Evolutionary conservation across 2,888 invertebrate species (phyloP).

Genomic region (Lasioglossum lativentre): DNA sequence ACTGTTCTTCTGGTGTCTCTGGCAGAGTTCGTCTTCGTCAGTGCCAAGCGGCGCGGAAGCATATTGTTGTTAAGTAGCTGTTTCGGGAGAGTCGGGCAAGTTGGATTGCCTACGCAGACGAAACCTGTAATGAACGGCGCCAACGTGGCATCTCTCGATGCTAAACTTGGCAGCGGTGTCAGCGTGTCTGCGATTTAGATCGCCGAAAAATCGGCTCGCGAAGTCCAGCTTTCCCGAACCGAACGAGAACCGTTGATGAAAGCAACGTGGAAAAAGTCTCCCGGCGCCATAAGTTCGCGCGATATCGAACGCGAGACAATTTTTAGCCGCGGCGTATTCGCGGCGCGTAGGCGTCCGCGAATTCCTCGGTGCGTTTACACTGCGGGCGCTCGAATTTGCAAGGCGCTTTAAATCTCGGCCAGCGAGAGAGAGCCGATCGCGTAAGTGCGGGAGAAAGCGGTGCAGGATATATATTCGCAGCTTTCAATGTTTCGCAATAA

Average conservation of each 20-base stretch:
- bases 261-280: slow-evolving; percentile 8
- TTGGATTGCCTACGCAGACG: slow-evolving; percentile 16
- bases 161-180: slow-evolving; percentile 55
- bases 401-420: slow-evolving; percentile 49
- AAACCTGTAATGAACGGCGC: slow-evolving; percentile 49
- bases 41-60: slow-evolving; percentile 44
- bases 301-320: slow-evolving; percentile 4
- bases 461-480: not conserved
- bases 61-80: slow-evolving; percentile 47
- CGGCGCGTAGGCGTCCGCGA: slow-evolving; percentile 34
- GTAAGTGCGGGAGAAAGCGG: slow-evolving; percentile 33
- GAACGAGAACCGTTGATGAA: not conserved
- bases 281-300: slow-evolving; percentile 7
- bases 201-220: slow-evolving; percentile 22
- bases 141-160: slow-evolving; percentile 24
- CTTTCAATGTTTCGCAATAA: not conserved
- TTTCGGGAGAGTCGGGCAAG: slow-evolving; percentile 22
- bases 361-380: slow-evolving; percentile 33
- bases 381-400: slow-evolving; percentile 24
- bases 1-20: not conserved
- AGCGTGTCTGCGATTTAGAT: slow-evolving; percentile 33
- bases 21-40: slow-evolving; percentile 35
- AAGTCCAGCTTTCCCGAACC: slow-evolving; percentile 16
- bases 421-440: slow-evolving; percentile 37
- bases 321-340: slow-evolving; percentile 17